A percentile compares a stretch with the other conserved stretches of the same genome.
These are phyloP conservation scores for Elachura formosa DNA, from an alignment of 2,113 vertebrate species.

Conservation along the genomic window DNA sequence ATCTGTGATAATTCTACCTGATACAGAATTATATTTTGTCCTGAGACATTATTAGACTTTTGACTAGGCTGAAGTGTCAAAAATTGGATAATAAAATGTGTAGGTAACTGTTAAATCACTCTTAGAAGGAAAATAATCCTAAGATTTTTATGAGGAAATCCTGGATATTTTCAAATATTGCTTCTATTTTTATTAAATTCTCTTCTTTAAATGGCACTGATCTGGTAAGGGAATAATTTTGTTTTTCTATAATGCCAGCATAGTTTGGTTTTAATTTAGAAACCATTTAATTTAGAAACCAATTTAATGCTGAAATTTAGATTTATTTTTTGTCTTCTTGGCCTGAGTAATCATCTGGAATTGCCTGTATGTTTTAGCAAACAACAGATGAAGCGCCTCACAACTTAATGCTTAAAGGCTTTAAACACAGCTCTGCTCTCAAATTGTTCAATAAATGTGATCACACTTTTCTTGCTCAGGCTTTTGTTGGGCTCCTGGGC, in stretches of 20 bases:
- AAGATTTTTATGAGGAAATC: background rate
- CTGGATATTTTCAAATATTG: background rate
- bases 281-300: no score
- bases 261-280: background rate
- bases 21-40: background rate
- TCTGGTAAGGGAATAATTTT: background rate
- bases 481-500: background rate
- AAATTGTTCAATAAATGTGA: background rate
- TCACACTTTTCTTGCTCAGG: background rate
- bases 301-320: background rate
- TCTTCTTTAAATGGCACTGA: background rate
- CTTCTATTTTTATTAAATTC: background rate
- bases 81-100: background rate
- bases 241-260: background rate
- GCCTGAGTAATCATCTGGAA: background rate
- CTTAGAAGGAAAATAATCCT: background rate
- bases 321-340: background rate
- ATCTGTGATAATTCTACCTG: background rate
- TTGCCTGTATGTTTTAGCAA: background rate
- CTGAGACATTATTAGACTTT: background rate
- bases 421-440: background rate
- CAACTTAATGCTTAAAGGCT: background rate
- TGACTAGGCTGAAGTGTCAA: background rate
- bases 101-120: background rate
- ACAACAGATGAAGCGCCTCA: background rate